These are phyloP conservation scores for Gymnorhina tibicen DNA, from an alignment of 2,113 vertebrate genomes.

Conservation along the genomic window DNA sequence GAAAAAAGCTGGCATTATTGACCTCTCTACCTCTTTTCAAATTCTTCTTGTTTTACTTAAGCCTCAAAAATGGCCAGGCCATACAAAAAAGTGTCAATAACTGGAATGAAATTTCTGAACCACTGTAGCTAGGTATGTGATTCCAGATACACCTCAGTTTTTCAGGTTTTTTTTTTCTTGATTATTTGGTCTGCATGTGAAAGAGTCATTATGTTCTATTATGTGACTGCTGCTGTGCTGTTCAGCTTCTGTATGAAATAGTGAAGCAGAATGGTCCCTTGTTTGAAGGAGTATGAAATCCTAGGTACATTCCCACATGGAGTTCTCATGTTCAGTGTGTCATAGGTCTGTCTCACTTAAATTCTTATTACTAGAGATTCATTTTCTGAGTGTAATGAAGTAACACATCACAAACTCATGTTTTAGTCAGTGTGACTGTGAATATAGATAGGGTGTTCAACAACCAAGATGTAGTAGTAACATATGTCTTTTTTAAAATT, in stretches of 20 bases:
- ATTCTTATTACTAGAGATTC: slow-evolving; percentile 3
- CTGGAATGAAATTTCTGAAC: background rate
- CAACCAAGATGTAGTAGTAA: slow-evolving; percentile 21
- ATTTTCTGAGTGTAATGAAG: slow-evolving; percentile 29
- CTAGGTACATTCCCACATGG: background rate
- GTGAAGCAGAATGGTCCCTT: background rate
- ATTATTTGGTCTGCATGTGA: background rate
- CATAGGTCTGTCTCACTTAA: slow-evolving; percentile 29
- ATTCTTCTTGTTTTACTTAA: background rate
- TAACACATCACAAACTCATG: slow-evolving; percentile 60
- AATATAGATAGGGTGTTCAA: slow-evolving; percentile 21
- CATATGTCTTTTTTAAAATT: background rate
- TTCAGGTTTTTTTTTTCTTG: background rate
- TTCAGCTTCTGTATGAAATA: background rate
- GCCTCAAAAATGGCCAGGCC: background rate
- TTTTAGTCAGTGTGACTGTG: slow-evolving; percentile 61
- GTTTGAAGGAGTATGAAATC: background rate
- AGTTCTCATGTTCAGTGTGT: background rate
- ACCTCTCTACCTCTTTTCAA: background rate
- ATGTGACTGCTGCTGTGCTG: background rate
- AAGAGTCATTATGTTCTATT: background rate
- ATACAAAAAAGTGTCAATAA: background rate
- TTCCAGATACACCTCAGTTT: background rate
- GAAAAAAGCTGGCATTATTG: background rate
- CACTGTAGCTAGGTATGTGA: background rate